phyloP scores from a whole-genome alignment of 1,140 invertebrate genomes.

The Aphaenogaster rudis region DNA sequence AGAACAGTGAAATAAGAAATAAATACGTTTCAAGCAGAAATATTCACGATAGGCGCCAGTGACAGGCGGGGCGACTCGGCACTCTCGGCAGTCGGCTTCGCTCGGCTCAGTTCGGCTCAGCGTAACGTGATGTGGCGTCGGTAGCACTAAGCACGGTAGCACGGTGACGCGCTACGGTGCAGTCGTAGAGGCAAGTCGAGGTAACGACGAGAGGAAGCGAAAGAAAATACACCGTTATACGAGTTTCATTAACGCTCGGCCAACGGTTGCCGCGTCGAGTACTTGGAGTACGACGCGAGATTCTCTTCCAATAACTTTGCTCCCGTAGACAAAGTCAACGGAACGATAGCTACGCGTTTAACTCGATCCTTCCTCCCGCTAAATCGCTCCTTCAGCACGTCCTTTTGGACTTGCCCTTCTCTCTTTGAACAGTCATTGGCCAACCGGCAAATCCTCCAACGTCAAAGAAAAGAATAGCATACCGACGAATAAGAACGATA shows the following conservation, averaged over 20 bases:
- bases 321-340: not conserved
- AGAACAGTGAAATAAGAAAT: not conserved
- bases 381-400: not conserved
- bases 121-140: not conserved
- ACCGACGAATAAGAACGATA: not conserved
- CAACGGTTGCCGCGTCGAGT: not conserved
- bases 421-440: not conserved
- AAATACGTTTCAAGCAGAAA: slow-evolving; percentile 19
- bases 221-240: slow-evolving; percentile 53
- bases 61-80: slow-evolving; percentile 49
- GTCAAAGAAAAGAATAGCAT: not conserved
- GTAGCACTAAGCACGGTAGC: not conserved
- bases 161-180: slow-evolving; percentile 16
- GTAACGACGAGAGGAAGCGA: slow-evolving; percentile 27
- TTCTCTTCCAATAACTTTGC: not conserved
- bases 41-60: slow-evolving; percentile 52
- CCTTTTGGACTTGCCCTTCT: not conserved
- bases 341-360: not conserved
- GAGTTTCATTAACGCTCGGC: slow-evolving; percentile 8
- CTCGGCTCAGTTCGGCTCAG: not conserved
- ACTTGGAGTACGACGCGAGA: not conserved
- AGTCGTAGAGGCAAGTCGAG: not conserved
- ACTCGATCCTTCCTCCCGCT: not conserved
- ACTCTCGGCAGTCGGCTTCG: not conserved
- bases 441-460: not conserved